phyloP scores from a whole-genome alignment of 2,888 invertebrate genomes.

The Therioaphis trifolii region DNA sequence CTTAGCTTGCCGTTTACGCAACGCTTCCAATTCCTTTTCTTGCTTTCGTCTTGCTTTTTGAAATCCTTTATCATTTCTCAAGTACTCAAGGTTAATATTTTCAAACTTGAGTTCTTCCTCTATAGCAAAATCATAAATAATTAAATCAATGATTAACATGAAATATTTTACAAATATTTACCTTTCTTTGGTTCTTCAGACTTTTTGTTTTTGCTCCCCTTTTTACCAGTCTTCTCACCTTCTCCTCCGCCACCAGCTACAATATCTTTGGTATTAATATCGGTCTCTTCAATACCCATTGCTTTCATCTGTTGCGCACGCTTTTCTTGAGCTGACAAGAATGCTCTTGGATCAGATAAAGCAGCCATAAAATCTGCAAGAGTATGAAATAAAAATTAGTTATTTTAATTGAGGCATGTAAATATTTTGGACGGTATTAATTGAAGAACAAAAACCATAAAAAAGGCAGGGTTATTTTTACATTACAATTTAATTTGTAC shows the following conservation, averaged over 20 bases:
- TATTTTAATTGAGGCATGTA: no score
- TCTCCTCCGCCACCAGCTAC: slow-evolving; percentile 65
- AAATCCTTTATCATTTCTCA: slow-evolving; percentile 90
- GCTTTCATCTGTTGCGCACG: slow-evolving; percentile 93
- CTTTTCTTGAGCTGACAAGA: slow-evolving; percentile 87
- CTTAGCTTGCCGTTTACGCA: slow-evolving; percentile 93
- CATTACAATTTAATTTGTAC: no score
- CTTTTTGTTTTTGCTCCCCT: slow-evolving; percentile 68
- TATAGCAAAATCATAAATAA: slow-evolving; percentile 60
- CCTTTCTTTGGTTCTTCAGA: slow-evolving; percentile 81
- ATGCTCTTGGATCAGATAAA: slow-evolving; percentile 92
- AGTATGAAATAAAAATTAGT: not conserved
- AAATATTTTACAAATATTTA: slow-evolving; percentile 66
- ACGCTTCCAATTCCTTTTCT: slow-evolving; percentile 91
- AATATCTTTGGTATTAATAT: slow-evolving; percentile 70
- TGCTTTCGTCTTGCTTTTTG: slow-evolving; percentile 94
- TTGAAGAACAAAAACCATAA: no score
- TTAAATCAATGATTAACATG: not conserved
- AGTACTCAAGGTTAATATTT: slow-evolving; percentile 87
- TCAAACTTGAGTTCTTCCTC: slow-evolving; percentile 80
- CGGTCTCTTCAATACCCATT: slow-evolving; percentile 89
- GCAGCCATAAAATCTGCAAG: slow-evolving; percentile 94
- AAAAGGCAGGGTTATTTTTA: no score
- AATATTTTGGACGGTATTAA: no score
- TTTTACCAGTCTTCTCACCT: slow-evolving; percentile 67